A percentile compares a stretch with the other conserved stretches of the same genome.
Evolutionary conservation across 2,888 invertebrate species (phyloP).

Genomic region (Drosophila lutescens): DNA sequence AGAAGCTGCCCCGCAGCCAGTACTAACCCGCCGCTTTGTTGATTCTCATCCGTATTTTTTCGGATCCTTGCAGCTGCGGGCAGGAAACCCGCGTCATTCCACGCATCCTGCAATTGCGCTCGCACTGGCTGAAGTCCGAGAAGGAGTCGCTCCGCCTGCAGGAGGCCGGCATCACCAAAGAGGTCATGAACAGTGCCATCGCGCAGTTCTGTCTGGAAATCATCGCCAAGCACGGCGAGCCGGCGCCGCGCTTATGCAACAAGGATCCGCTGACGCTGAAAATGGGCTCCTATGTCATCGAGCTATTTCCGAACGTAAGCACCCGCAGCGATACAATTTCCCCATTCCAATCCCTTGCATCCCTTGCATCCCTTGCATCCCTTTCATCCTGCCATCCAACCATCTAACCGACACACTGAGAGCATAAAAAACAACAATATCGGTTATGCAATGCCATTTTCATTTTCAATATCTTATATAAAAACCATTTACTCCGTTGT

Average conservation of each 20-base stretch:
- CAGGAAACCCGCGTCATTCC: conserved; percentile 99
- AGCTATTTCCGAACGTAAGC: conserved; percentile 94
- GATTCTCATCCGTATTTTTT: conserved; percentile 11
- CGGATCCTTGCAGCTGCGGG: conserved; percentile 89
- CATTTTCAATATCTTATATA: conserved; percentile 4
- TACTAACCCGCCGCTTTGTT: conserved; percentile 22
- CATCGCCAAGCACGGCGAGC: conserved; percentile 97
- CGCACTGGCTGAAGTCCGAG: conserved; percentile 97
- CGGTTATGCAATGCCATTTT: conserved; percentile 1
- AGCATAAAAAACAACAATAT: conserved; percentile 4
- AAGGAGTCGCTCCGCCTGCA: conserved; percentile 95
- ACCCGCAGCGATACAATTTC: conserved; percentile 12
- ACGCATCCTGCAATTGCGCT: conserved; percentile 96
- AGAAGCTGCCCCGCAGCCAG: conserved; percentile 3
- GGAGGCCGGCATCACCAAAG: conserved; percentile 96
- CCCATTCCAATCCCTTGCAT: neutral
- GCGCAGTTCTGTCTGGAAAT: conserved; percentile 98
- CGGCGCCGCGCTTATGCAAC: conserved; percentile 97
- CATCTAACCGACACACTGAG: neutral
- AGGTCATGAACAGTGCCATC: conserved; percentile 97
- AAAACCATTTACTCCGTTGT: neutral
- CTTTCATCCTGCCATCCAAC: neutral
- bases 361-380: neutral
- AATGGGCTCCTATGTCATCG: conserved; percentile 96
- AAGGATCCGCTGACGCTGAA: conserved; percentile 99